These are phyloP conservation scores for Entomobrya proxima DNA, from an alignment of 2,888 invertebrate species.

Conservation along the genomic window DNA sequence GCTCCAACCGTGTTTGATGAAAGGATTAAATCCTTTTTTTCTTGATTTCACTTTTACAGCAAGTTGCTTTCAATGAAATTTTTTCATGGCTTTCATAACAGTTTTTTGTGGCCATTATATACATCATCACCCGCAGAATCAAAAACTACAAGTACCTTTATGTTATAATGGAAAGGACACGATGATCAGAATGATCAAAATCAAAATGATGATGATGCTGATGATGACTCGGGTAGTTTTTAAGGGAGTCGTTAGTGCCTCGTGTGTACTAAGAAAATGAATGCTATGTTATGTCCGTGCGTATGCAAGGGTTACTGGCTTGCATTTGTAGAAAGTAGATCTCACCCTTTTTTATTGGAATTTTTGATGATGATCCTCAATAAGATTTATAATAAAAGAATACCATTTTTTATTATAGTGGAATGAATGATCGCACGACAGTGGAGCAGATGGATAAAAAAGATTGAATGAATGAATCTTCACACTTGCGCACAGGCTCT, in stretches of 20 bases:
- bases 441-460: slow-evolving; percentile 25
- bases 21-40: slow-evolving; percentile 63
- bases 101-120: slow-evolving; percentile 56
- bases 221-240: slow-evolving; percentile 30
- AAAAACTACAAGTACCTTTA: neutral
- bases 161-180: neutral
- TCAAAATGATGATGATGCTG: neutral
- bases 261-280: neutral
- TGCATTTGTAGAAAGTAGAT: neutral
- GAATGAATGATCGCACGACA: neutral
- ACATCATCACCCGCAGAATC: slow-evolving; percentile 48
- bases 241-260: neutral
- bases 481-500: slow-evolving; percentile 37
- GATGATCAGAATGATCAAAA: neutral
- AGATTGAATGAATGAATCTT: slow-evolving; percentile 37
- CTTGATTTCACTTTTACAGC: slow-evolving; percentile 53
- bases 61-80: slow-evolving; percentile 42
- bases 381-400: slow-evolving; percentile 51
- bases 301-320: slow-evolving; percentile 20
- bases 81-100: slow-evolving; percentile 51
- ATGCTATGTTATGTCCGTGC: too few species aligned
- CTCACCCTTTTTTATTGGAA: slow-evolving; percentile 63
- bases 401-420: slow-evolving; percentile 38
- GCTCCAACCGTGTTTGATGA: slow-evolving; percentile 45
- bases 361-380: slow-evolving; percentile 61